These are phyloP conservation scores for Hystrix brachyura DNA, from an alignment of 2,113 vertebrate genomes.

Conservation along the genomic window DNA sequence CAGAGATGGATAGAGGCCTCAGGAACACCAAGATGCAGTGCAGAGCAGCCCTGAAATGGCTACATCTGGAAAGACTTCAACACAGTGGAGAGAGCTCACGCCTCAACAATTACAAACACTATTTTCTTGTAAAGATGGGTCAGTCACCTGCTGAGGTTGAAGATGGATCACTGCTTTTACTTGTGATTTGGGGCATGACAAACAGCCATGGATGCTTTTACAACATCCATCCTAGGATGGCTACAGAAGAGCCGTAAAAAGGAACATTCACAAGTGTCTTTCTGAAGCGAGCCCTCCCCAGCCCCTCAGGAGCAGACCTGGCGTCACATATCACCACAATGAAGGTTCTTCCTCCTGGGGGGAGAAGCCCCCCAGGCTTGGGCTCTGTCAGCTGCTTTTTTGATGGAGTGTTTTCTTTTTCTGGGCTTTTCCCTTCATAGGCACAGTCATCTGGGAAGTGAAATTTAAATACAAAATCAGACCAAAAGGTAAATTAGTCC, in stretches of 20 bases:
- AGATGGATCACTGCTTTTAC: background rate
- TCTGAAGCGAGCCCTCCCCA: fast-evolving
- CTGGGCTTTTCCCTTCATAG: background rate
- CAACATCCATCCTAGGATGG: background rate
- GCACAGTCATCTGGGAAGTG: background rate
- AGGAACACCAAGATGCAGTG: background rate
- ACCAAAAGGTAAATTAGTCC: too few relatives aligned
- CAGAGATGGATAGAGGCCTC: background rate
- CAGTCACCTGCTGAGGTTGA: background rate
- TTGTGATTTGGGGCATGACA: background rate
- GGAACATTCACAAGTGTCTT: background rate
- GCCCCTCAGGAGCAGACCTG: conserved; percentile 78
- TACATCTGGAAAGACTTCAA: background rate
- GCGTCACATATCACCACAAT: conserved; percentile 90
- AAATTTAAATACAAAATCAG: background rate
- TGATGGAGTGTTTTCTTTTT: background rate
- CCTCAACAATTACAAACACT: too few relatives aligned
- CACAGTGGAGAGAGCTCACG: background rate
- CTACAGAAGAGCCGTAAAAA: background rate
- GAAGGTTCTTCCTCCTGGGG: conserved; percentile 88
- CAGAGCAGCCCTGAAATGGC: background rate
- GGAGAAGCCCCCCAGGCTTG: conserved; percentile 76
- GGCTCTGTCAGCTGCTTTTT: background rate
- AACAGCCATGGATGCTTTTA: background rate
- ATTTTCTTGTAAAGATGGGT: background rate